Conservation (phyloP, 2,797 vertebrate species). For the Coluber constrictor region DNA sequence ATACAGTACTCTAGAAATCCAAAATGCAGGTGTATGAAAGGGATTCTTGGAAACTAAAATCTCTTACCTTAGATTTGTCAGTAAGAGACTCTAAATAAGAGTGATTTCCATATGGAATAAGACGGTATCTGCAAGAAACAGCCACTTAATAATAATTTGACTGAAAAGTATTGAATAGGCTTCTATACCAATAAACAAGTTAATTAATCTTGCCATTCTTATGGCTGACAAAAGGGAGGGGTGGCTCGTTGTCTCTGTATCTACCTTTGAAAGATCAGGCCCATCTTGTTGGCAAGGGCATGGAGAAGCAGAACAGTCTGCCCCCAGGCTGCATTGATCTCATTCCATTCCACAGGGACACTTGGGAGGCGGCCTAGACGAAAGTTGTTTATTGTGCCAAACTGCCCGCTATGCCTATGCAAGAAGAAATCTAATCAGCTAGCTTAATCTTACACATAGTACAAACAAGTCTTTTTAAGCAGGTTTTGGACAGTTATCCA, state of each 20-base stretch:
- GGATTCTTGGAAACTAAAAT: rapidly evolving
- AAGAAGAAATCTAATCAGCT: constrained; percentile 1
- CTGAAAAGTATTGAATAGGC: neutral
- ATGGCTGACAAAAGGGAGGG: rapidly evolving
- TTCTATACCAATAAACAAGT: neutral
- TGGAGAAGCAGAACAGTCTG: constrained; percentile 96
- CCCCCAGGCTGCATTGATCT: constrained; percentile 98
- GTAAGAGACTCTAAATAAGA: constrained; percentile 94
- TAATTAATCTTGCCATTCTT: neutral
- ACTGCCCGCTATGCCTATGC: constrained; percentile 95
- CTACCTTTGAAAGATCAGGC: constrained; percentile 93
- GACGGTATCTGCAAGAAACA: constrained; percentile 82
- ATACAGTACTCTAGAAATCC: neutral
- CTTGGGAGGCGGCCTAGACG: constrained; percentile 94
- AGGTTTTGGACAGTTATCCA: neutral
- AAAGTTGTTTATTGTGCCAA: constrained; percentile 99
- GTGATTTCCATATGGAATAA: constrained; percentile 97
- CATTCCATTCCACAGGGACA: constrained; percentile 97
- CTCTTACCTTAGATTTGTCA: constrained; percentile 87
- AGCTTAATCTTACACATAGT: neutral
- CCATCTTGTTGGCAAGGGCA: constrained; percentile 97
- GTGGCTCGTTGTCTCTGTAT: rapidly evolving
- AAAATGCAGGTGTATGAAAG: neutral
- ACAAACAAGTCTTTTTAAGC: rapidly evolving
- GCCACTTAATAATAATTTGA: neutral